Conservation (phyloP, 2,113 vertebrate genomes). For the Channa maculata region DNA sequence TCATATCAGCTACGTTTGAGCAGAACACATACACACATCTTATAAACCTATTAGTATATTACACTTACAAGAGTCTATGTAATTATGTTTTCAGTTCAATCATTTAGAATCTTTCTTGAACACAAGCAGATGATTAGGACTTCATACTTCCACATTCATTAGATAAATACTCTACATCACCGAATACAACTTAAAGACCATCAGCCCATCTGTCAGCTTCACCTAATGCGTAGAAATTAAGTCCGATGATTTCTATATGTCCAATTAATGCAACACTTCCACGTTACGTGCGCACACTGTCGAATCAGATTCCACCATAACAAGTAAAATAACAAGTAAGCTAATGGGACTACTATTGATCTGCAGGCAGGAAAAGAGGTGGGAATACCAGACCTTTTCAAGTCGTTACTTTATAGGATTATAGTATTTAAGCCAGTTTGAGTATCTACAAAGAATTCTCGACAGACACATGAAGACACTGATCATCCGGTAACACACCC, state of each 20-base stretch:
- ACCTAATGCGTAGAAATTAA: not conserved
- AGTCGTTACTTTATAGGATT: not conserved
- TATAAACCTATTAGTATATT: too few species aligned
- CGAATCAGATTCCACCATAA: not conserved
- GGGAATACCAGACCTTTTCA: not conserved
- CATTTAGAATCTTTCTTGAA: too few species aligned
- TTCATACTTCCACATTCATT: too few species aligned
- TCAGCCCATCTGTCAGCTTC: not conserved
- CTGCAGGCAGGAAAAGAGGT: not conserved
- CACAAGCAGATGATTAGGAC: too few species aligned
- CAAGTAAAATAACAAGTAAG: conserved; percentile 14
- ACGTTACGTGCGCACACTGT: not conserved
- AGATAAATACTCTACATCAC: too few species aligned
- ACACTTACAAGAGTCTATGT: too few species aligned
- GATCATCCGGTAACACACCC: not conserved
- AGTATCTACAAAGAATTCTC: not conserved
- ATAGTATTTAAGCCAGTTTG: not conserved
- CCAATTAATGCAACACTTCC: not conserved
- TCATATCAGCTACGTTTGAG: too few species aligned
- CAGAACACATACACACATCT: too few species aligned
- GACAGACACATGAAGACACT: conserved; percentile 14
- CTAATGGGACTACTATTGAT: conserved; percentile 20
- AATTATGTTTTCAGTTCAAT: too few species aligned
- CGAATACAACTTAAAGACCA: not conserved
- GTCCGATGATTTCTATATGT: not conserved